A percentile compares a stretch with the other conserved stretches of the same genome.
Evolutionary conservation across 1,140 invertebrate genomes (phyloP).

Genomic region (Euura saliciscinereae): DNA sequence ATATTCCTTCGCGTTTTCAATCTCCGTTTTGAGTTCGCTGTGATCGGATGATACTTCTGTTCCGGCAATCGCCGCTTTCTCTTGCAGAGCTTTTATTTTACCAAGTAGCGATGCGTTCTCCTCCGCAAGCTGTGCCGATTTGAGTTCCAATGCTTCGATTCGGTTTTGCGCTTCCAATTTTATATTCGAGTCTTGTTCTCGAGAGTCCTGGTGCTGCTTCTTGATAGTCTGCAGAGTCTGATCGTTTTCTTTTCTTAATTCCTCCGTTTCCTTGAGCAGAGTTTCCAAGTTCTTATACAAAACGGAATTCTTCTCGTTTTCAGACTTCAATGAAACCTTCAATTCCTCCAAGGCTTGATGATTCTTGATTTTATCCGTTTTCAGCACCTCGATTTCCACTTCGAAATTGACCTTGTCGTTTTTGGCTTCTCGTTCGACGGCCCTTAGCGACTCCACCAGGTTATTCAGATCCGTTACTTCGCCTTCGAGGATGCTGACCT

Average conservation of each 20-base stretch:
- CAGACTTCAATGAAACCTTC: slow-evolving; percentile 18
- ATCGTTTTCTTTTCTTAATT: neutral
- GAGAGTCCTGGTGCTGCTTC: neutral
- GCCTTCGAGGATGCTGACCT: slow-evolving; percentile 32
- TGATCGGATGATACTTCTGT: slow-evolving; percentile 12
- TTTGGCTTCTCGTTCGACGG: neutral
- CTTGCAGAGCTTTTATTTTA: neutral
- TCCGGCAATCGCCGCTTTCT: neutral
- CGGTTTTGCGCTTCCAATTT: neutral
- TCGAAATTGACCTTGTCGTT: slow-evolving; percentile 27
- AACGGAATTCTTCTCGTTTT: slow-evolving; percentile 9
- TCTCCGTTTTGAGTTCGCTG: slow-evolving; percentile 32
- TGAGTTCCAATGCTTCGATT: neutral
- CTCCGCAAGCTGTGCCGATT: neutral
- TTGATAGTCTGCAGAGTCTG: neutral
- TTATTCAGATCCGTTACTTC: slow-evolving; percentile 28
- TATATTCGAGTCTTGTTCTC: neutral
- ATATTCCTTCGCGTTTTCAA: slow-evolving; percentile 29
- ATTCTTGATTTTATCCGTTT: slow-evolving; percentile 20
- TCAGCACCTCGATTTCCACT: slow-evolving; percentile 23
- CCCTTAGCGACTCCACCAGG: slow-evolving; percentile 18
- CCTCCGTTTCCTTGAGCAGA: slow-evolving; percentile 25
- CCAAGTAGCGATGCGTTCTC: slow-evolving; percentile 6
- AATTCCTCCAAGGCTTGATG: slow-evolving; percentile 15
- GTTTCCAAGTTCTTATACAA: slow-evolving; percentile 29